Percentiles rank a stretch among this genome's conserved stretches.
Evolutionary conservation across 2,113 vertebrate species (phyloP).

Genomic region (Beaufortia kweichowensis): DNA sequence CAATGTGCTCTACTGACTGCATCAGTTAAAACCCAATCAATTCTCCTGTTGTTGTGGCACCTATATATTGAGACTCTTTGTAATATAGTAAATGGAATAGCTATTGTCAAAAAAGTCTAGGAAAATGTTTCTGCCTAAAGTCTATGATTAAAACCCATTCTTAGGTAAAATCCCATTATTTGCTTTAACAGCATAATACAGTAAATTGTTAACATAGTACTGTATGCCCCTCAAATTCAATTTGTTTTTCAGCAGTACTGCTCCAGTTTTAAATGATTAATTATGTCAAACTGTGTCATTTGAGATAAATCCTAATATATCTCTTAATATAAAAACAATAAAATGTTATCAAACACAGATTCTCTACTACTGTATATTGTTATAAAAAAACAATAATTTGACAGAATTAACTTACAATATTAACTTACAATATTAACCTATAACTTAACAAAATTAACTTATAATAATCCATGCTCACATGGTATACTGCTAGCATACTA

Average conservation of each 20-base stretch:
- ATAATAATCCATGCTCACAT: background rate
- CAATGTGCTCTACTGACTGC: background rate
- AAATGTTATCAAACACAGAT: background rate
- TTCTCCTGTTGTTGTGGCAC: too few species aligned
- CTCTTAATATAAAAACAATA: background rate
- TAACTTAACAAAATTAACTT: background rate
- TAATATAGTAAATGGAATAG: too few species aligned
- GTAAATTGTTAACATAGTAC: constrained; percentile 23
- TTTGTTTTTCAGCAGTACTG: constrained; percentile 9
- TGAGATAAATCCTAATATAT: background rate
- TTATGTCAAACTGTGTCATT: background rate
- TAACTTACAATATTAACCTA: background rate
- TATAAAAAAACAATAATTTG: background rate
- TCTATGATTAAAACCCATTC: too few species aligned
- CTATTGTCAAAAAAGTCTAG: too few species aligned
- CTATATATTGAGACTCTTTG: too few species aligned
- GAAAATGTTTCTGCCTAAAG: too few species aligned
- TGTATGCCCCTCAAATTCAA: constrained; percentile 15
- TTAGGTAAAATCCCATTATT: background rate
- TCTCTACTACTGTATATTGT: too few species aligned
- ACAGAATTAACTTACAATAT: too few species aligned
- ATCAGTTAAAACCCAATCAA: background rate
- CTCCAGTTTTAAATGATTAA: constrained; percentile 5
- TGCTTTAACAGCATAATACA: background rate
- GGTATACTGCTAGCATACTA: constrained; percentile 3